Base-by-base conservation (phyloP, 2,797 vertebrate species). In the Etheostoma perlongum region DNA sequence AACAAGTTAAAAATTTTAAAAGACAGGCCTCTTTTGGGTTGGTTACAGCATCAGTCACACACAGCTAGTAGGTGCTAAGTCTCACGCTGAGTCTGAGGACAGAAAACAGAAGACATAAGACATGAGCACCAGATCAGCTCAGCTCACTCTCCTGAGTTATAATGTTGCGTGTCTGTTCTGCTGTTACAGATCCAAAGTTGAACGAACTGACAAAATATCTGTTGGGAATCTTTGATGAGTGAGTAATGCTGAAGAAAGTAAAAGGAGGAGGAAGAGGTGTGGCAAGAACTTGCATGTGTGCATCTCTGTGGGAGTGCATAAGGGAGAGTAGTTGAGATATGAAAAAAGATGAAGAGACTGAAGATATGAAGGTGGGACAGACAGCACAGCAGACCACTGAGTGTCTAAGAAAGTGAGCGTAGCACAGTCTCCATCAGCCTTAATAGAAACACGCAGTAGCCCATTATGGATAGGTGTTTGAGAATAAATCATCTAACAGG, bases 401-500 rank as follows among this genome's bases (percentile, higher is more conserved):
- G 83, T 83, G 85, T 93, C 86, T 87, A 48, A 81, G 71, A 82
- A 91, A 90, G 81, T 88, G 90, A 90, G 85, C 42, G 14, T 46
- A 73, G 83, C 77, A 47, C 67, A 44, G 54, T 90, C 82, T 88
- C 86, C 81, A 89, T 93, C 89, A 87, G 74, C 76, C 82, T 75
- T 91, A 93, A 93, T 83, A 91, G 92, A 91, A 93, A 93, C 88
- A 91, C 82, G 85, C 91, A 84, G 71, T 30, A 40, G 81, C 75
- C 89, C 87, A 88, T 93, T 93, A 93, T 87, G 87, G 79, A 83
- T 75, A 83, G 84, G 81, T 86, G 86, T 93, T 94, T 89, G 88
- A 87, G 90, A 92, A 94, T 92, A 94, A 93, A 94, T 93, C 92
- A 92, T 93, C 93, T 87, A 92, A 92, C 83, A 69, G 81, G 78